phyloP scores from a whole-genome alignment of 2,113 vertebrate genomes.

The Gavialis gangeticus region DNA sequence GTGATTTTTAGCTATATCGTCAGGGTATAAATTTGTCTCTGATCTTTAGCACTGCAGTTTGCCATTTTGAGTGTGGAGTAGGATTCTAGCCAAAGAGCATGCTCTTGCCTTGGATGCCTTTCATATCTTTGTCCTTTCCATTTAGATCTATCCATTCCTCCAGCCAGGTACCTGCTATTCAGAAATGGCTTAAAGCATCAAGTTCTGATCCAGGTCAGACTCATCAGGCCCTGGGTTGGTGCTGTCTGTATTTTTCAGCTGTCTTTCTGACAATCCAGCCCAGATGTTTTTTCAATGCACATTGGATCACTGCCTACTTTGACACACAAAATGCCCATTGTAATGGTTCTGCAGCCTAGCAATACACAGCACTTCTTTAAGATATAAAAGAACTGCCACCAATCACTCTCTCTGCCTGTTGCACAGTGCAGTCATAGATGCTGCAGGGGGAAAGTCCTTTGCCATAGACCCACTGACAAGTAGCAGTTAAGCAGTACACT shows the following conservation, averaged over 20 bases:
- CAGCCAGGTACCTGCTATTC: conserved; percentile 39
- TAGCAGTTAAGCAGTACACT: not conserved
- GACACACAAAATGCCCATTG: not conserved
- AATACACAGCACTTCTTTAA: not conserved
- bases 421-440: not conserved
- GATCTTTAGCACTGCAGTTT: not conserved
- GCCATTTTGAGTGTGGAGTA: not conserved
- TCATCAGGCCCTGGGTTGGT: conserved; percentile 54
- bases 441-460: conserved; percentile 5
- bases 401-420: not conserved
- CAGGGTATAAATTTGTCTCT: not conserved
- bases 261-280: not conserved
- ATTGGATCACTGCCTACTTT: not conserved
- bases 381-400: not conserved
- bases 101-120: not conserved
- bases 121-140: conserved; percentile 17
- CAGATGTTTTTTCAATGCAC: not conserved
- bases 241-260: conserved; percentile 20
- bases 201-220: conserved; percentile 40
- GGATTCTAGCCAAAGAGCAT: not conserved
- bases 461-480: not conserved
- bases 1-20: not conserved
- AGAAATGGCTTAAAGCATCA: conserved; percentile 19
- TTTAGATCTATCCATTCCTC: conserved; percentile 47
- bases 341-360: conserved; percentile 2